Conservation (phyloP, 2,797 vertebrate species). For the Sciurus carolinensis region DNA sequence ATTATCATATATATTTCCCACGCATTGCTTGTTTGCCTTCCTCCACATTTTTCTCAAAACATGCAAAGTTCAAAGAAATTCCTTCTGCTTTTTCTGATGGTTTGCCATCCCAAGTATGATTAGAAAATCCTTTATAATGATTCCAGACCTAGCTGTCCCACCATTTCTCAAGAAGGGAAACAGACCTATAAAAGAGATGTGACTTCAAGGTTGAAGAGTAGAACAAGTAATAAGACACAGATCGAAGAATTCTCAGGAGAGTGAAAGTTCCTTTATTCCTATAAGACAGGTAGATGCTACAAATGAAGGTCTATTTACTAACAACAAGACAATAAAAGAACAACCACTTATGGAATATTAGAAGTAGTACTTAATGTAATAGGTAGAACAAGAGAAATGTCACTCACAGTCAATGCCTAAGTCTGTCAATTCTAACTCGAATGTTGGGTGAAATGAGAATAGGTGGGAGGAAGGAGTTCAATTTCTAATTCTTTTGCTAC, state of each 20-base stretch:
- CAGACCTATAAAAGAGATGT: neutral
- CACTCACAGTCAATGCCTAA: neutral
- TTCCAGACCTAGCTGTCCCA: neutral
- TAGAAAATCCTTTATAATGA: neutral
- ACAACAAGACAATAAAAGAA: neutral
- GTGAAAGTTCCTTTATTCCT: neutral
- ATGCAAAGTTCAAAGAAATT: neutral
- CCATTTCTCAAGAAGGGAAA: neutral
- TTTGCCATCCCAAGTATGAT: neutral
- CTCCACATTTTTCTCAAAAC: neutral
- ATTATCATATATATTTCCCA: neutral
- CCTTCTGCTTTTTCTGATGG: neutral
- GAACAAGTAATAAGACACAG: neutral
- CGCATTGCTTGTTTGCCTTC: neutral
- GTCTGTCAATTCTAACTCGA: neutral
- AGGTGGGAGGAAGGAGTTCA: neutral
- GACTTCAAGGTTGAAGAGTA: neutral
- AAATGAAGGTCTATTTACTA: neutral
- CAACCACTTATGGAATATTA: neutral
- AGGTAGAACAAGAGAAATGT: neutral
- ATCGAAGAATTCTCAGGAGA: neutral
- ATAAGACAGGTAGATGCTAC: neutral
- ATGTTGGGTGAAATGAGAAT: neutral
- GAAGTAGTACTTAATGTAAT: neutral
- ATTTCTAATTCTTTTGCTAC: no score